Conservation (phyloP, 2,113 vertebrate species). For the Cygnus atratus region DNA sequence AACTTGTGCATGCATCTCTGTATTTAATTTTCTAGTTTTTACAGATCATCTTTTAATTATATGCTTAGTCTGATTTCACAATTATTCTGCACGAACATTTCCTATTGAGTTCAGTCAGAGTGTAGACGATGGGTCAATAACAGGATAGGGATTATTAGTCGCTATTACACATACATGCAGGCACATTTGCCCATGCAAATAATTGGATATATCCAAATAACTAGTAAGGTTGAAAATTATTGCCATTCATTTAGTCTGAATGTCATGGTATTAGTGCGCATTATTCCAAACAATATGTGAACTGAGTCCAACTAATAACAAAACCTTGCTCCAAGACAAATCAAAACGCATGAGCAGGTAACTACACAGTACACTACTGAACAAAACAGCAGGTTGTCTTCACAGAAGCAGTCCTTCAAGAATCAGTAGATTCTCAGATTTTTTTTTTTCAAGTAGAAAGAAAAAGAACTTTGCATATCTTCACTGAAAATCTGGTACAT, state of each 20-base stretch:
- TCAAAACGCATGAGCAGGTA: neutral
- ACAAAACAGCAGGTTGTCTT: neutral
- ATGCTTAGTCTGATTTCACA: constrained; percentile 21
- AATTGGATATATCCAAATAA: constrained; percentile 63
- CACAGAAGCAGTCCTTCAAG: neutral
- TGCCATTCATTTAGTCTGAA: constrained; percentile 54
- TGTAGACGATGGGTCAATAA: constrained; percentile 47
- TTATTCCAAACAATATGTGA: constrained; percentile 18
- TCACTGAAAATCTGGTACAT: neutral
- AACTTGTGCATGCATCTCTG: neutral
- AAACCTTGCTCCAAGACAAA: constrained; percentile 15
- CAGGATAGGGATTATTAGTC: constrained; percentile 47
- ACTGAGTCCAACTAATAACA: neutral
- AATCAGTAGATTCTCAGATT: neutral
- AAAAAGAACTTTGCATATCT: neutral
- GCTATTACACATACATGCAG: neutral
- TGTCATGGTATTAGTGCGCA: constrained; percentile 29
- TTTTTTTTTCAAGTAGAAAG: neutral
- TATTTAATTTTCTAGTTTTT: constrained; percentile 6
- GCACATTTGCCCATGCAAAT: constrained; percentile 58
- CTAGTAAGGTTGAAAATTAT: constrained; percentile 62
- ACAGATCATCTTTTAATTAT: constrained; percentile 13
- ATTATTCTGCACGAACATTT: constrained; percentile 30
- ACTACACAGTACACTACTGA: neutral
- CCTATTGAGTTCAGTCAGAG: constrained; percentile 13